A percentile compares a stretch with the other conserved stretches of the same genome.
phyloP scores from a whole-genome alignment of 2,888 invertebrate species.

The Salticus scenicus region DNA sequence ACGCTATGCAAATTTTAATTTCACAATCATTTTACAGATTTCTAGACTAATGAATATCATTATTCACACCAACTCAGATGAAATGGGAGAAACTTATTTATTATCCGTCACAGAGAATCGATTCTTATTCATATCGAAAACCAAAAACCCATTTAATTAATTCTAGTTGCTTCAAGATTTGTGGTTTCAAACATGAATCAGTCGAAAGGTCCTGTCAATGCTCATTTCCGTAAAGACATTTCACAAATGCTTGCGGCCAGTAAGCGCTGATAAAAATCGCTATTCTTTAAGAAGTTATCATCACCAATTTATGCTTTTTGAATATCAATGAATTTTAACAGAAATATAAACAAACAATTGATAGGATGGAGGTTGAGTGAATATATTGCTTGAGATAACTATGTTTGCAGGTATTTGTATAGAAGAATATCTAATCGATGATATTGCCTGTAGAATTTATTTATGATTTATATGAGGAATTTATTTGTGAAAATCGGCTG shows the following conservation, averaged over 20 bases:
- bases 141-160: neutral
- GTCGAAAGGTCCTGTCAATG: neutral
- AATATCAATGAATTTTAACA: neutral
- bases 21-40: too few relatives aligned
- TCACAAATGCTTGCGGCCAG: conserved; percentile 1
- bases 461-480: too few relatives aligned
- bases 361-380: too few relatives aligned
- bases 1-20: too few relatives aligned
- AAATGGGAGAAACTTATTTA: neutral
- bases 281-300: neutral
- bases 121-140: neutral
- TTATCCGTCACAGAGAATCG: neutral
- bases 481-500: too few relatives aligned
- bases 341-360: too few relatives aligned
- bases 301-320: neutral
- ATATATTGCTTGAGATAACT: too few relatives aligned
- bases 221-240: neutral
- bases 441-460: too few relatives aligned
- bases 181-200: neutral
- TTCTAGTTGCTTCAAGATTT: neutral
- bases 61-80: neutral
- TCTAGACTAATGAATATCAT: neutral
- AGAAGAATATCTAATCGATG: too few relatives aligned
- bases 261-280: neutral
- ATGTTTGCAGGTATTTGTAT: too few relatives aligned